Percentiles rank a stretch among this genome's conserved stretches.
Conservation (phyloP, 2,888 invertebrate species). For the Caenorhabditis sp. region DNA sequence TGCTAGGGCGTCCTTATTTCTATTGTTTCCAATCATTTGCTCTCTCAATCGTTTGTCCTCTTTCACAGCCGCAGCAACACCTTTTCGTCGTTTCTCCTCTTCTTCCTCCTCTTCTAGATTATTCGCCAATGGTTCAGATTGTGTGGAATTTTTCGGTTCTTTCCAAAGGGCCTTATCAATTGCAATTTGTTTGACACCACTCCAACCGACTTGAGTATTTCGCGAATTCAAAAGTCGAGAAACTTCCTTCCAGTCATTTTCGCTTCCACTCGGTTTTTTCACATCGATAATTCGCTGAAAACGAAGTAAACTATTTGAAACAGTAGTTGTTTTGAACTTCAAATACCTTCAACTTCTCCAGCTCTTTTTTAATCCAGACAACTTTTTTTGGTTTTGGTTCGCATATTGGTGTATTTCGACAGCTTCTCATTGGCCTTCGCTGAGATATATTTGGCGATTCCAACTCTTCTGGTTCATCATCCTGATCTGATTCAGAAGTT, state of each 20-base stretch:
- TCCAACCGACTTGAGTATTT: neutral
- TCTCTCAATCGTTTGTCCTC: neutral
- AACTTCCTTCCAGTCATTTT: neutral
- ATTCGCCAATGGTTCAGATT: neutral
- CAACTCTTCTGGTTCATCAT: neutral
- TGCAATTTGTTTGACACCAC: neutral
- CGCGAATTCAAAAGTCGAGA: neutral
- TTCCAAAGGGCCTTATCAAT: neutral
- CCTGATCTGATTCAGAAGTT: neutral
- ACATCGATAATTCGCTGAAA: neutral
- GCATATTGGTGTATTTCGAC: neutral
- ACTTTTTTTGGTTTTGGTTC: neutral
- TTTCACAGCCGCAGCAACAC: neutral
- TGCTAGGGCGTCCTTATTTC: neutral
- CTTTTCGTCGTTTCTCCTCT: neutral
- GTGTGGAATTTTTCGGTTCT: neutral
- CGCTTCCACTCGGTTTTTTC: neutral
- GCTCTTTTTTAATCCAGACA: neutral
- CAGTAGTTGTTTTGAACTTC: too few relatives aligned
- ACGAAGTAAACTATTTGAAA: too few relatives aligned
- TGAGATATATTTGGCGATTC: neutral
- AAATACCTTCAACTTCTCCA: neutral
- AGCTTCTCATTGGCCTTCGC: neutral
- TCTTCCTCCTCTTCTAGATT: neutral
- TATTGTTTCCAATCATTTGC: neutral